A percentile compares a stretch with the other conserved stretches of the same genome.
These are phyloP conservation scores for Ceratitis capitata DNA, from an alignment of 1,140 invertebrate species.

Conservation along the genomic window DNA sequence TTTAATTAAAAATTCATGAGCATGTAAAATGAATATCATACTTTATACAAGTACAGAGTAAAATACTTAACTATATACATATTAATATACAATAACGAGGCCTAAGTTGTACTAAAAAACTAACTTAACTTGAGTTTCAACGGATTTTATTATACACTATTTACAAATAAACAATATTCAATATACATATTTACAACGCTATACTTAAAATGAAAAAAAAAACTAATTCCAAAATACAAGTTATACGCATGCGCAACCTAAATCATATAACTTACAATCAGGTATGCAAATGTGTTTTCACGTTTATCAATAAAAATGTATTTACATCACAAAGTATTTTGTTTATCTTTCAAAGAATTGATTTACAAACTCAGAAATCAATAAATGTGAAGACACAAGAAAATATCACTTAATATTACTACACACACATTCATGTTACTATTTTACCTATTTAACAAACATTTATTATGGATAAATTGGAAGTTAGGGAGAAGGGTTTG, in stretches of 20 bases:
- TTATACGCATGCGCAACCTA: constrained; percentile 1
- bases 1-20: neutral
- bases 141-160: neutral
- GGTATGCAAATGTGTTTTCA: neutral
- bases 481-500: neutral
- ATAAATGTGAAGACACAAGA: neutral
- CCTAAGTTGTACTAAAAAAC: neutral
- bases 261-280: too few relatives aligned
- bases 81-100: neutral
- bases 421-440: too few relatives aligned
- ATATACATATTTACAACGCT: neutral
- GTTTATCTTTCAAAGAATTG: neutral
- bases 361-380: neutral
- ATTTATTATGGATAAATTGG: neutral
- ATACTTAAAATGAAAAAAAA: neutral
- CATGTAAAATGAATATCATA: neutral
- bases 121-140: neutral
- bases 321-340: neutral
- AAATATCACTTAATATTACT: neutral
- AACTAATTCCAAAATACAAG: too few relatives aligned
- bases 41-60: neutral
- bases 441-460: neutral
- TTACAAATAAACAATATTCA: neutral
- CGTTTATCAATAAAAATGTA: neutral
- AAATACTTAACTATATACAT: constrained; percentile 5